These are phyloP conservation scores for Psephotus haematonotus DNA, from an alignment of 2,113 vertebrate species.

Conservation along the genomic window DNA sequence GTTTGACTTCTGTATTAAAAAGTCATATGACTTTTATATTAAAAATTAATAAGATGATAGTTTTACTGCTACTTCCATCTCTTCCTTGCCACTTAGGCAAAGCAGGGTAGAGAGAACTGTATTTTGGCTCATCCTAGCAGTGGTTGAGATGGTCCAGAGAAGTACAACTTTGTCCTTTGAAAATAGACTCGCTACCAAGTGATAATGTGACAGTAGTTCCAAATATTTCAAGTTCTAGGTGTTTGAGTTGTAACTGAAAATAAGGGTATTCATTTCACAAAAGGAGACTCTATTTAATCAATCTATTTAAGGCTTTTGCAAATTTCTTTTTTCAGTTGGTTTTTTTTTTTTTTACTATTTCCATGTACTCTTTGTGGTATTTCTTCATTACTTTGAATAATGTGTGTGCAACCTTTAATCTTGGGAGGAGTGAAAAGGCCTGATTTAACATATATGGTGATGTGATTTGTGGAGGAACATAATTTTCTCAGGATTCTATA, in stretches of 20 bases:
- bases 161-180: neutral
- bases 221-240: neutral
- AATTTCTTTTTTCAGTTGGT: neutral
- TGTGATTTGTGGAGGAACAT: neutral
- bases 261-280: neutral
- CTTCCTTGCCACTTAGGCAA: neutral
- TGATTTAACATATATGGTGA: neutral
- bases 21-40: neutral
- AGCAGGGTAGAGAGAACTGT: neutral
- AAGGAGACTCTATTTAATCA: neutral
- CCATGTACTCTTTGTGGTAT: neutral
- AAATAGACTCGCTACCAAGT: neutral
- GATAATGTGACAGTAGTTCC: neutral
- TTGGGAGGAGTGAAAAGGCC: neutral
- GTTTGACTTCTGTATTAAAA: neutral
- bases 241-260: neutral
- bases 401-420: neutral
- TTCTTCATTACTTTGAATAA: neutral
- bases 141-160: neutral
- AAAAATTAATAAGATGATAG: neutral
- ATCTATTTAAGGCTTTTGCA: neutral
- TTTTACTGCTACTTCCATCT: neutral
- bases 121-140: neutral
- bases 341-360: neutral
- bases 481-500: neutral